A percentile compares a stretch with the other conserved stretches of the same genome.
These are phyloP conservation scores for Planiliza haematocheilus DNA, from an alignment of 2,113 vertebrate species.

Conservation along the genomic window DNA sequence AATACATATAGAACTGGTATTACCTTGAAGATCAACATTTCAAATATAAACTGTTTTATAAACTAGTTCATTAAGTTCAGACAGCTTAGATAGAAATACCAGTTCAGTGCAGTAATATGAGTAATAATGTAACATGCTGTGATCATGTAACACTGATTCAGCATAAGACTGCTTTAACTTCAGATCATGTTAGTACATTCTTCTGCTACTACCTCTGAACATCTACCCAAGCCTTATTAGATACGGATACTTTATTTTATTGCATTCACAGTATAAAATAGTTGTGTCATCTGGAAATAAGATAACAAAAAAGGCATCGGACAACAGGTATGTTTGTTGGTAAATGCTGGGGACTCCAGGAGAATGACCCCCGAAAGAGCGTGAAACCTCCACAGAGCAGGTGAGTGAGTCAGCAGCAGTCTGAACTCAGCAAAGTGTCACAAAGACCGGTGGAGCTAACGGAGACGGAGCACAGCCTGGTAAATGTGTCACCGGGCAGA, in stretches of 20 bases:
- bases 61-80: too few relatives aligned
- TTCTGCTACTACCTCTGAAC: too few relatives aligned
- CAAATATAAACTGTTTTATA: too few relatives aligned
- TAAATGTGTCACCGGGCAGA: not conserved
- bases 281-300: not conserved
- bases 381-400: not conserved
- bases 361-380: not conserved
- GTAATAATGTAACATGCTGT: too few relatives aligned
- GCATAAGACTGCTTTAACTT: too few relatives aligned
- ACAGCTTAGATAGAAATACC: too few relatives aligned
- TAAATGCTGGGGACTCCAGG: not conserved
- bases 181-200: too few relatives aligned
- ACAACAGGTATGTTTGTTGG: rapidly evolving
- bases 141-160: too few relatives aligned
- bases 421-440: not conserved
- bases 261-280: not conserved
- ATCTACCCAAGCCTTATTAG: too few relatives aligned
- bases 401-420: conserved; percentile 20
- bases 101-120: too few relatives aligned
- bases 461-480: not conserved
- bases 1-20: too few relatives aligned
- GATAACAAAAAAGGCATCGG: not conserved
- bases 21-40: too few relatives aligned
- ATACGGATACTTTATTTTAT: not conserved
- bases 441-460: not conserved